These are phyloP conservation scores for Aepyceros melampus DNA, from an alignment of 2,113 vertebrate species.

Conservation along the genomic window DNA sequence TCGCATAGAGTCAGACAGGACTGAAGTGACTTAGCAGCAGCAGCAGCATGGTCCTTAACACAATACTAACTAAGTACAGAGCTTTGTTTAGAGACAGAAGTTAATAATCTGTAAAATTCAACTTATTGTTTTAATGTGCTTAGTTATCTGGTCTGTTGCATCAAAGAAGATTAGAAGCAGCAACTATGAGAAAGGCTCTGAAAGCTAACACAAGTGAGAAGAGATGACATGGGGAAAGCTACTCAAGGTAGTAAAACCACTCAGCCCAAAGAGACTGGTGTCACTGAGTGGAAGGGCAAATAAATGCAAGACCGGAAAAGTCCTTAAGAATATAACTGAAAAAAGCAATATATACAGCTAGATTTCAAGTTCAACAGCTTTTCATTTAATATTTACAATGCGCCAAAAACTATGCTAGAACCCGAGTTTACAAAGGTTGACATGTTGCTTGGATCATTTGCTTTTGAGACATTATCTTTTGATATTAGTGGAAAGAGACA, in stretches of 20 bases:
- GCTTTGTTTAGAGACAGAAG: not conserved
- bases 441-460: not conserved
- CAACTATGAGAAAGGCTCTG: not conserved
- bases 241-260: not conserved
- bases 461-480: not conserved
- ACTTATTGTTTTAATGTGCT: slow-evolving; percentile 45
- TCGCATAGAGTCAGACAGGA: not conserved
- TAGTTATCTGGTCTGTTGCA: slow-evolving; percentile 2
- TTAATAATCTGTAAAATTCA: slow-evolving; percentile 32
- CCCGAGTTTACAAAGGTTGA: not conserved
- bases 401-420: not conserved
- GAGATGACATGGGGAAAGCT: not conserved
- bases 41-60: not conserved
- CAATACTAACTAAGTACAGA: not conserved
- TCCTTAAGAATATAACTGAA: not conserved
- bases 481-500: not conserved
- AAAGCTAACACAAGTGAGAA: not conserved
- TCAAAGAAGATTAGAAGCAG: slow-evolving; percentile 39
- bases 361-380: not conserved
- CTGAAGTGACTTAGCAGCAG: not conserved
- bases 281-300: not conserved
- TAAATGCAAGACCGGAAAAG: not conserved
- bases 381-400: not conserved
- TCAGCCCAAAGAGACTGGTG: not conserved
- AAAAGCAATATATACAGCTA: not conserved